phyloP scores from a whole-genome alignment of 2,113 vertebrate species.

The Poecile atricapillus region DNA sequence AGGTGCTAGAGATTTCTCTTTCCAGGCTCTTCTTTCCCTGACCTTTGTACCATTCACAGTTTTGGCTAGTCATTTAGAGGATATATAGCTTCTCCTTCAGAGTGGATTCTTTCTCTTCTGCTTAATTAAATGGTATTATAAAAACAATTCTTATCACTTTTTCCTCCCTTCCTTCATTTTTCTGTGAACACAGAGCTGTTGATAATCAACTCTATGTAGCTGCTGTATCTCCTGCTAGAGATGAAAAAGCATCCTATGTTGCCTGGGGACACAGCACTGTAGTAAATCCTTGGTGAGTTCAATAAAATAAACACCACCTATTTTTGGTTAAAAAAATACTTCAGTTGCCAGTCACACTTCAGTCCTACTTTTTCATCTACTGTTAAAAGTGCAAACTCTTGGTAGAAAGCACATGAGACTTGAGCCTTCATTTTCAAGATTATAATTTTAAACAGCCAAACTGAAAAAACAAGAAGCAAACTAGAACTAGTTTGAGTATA shows the following conservation, averaged over 20 bases:
- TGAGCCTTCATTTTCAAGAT: neutral
- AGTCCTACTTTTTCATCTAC: neutral
- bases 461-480: neutral
- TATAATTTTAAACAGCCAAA: neutral
- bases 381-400: neutral
- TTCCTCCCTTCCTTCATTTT: neutral
- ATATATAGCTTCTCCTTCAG: neutral
- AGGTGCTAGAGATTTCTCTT: neutral
- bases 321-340: neutral
- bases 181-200: slow-evolving; percentile 77
- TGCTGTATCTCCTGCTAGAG: slow-evolving; percentile 89
- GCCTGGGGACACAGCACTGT: slow-evolving; percentile 96
- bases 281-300: slow-evolving; percentile 90
- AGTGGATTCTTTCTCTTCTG: neutral
- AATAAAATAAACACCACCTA: neutral
- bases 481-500: neutral
- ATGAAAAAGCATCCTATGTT: slow-evolving; percentile 86
- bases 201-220: slow-evolving; percentile 95
- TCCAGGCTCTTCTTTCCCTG: neutral
- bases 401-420: neutral
- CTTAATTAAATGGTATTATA: neutral
- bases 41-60: neutral
- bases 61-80: neutral
- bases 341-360: neutral
- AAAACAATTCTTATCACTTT: neutral